These are phyloP conservation scores for Rhinoptilus africanus DNA, from an alignment of 2,113 vertebrate species.

Conservation along the genomic window DNA sequence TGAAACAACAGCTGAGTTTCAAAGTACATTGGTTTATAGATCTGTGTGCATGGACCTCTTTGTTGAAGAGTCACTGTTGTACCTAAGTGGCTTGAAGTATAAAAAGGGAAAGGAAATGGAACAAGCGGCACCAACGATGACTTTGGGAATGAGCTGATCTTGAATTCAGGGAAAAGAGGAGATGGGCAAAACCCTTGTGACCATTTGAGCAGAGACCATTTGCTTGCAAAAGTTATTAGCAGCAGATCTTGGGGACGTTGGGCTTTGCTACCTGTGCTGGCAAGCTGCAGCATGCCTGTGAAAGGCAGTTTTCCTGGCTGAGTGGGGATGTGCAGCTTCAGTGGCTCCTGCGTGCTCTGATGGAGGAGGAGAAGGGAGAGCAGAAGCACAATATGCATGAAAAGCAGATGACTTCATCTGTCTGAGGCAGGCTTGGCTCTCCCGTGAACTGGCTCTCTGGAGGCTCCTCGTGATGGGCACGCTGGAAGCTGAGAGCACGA, in stretches of 20 bases:
- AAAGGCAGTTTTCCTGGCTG: neutral
- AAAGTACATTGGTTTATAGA: neutral
- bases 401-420: neutral
- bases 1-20: constrained; percentile 34
- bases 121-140: neutral
- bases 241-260: neutral
- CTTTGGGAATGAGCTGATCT: constrained; percentile 8
- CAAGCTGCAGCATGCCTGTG: neutral
- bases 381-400: neutral
- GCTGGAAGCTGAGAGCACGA: neutral
- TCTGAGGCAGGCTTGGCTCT: neutral
- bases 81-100: neutral
- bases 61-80: neutral
- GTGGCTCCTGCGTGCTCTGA: rapidly evolving
- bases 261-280: neutral
- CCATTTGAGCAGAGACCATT: neutral
- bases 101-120: neutral
- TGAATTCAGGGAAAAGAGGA: neutral
- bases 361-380: neutral
- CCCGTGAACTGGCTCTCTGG: rapidly evolving
- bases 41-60: neutral
- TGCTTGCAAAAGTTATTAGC: neutral
- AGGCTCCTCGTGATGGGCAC: neutral
- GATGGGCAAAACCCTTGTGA: neutral
- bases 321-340: neutral